These are phyloP conservation scores for Leucoma salicis DNA, from an alignment of 2,888 invertebrate species.

Conservation along the genomic window DNA sequence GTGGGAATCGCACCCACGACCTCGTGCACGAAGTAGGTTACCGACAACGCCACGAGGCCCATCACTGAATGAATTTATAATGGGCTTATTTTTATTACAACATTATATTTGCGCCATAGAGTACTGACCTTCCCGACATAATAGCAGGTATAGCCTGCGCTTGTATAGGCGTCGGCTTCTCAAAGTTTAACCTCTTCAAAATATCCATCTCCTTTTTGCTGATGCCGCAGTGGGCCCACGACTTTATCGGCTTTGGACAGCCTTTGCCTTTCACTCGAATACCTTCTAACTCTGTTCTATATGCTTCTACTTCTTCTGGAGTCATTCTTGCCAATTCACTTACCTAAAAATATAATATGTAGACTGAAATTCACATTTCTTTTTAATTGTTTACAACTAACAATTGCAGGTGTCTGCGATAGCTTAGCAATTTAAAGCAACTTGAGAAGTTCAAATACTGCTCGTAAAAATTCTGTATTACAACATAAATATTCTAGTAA, in stretches of 20 bases:
- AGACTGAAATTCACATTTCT: not conserved
- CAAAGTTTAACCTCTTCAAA: conserved; percentile 93
- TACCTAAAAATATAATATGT: conserved; percentile 81
- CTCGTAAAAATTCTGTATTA: too few species aligned
- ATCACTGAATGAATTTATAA: too few species aligned
- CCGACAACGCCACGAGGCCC: too few species aligned
- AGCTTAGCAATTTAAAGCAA: too few species aligned
- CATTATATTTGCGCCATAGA: too few species aligned
- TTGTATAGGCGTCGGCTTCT: conserved; percentile 99
- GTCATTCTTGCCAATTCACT: conserved; percentile 97
- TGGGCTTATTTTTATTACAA: too few species aligned
- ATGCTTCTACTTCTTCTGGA: conserved; percentile 91
- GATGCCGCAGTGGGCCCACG: conserved; percentile 99
- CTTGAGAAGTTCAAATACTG: too few species aligned
- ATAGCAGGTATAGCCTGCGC: conserved; percentile 98
- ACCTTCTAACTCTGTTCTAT: conserved; percentile 95
- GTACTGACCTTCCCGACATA: conserved; percentile 91
- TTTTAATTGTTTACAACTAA: too few species aligned
- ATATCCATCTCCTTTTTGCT: conserved; percentile 97
- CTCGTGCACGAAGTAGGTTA: too few species aligned
- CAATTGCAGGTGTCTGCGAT: too few species aligned
- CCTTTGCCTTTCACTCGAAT: conserved; percentile 98
- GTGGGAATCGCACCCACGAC: too few species aligned
- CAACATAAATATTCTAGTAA: too few species aligned
- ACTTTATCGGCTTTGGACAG: conserved; percentile 96